Percentiles rank a stretch among this genome's conserved stretches.
phyloP scores from a whole-genome alignment of 2,113 vertebrate genomes.

The Cyanoderma ruficeps region DNA sequence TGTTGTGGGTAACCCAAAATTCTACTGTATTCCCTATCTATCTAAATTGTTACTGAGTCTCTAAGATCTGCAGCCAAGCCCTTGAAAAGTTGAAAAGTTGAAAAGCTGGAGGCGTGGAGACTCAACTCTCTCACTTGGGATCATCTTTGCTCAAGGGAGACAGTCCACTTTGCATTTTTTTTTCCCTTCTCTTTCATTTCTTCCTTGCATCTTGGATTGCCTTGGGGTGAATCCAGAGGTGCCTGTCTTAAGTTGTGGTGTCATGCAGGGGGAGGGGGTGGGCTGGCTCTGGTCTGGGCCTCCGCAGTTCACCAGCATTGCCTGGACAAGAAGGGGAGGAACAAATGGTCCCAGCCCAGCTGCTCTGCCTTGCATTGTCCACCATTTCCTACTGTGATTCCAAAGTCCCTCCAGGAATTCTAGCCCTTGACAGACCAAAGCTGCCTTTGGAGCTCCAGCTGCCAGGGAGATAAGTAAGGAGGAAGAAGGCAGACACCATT shows the following conservation, averaged over 20 bases:
- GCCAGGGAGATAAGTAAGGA: not conserved
- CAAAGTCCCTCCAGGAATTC: not conserved
- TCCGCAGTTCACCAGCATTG: accelerated
- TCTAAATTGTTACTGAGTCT: not conserved
- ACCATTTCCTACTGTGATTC: accelerated
- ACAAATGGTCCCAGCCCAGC: accelerated
- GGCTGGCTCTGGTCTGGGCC: too few species aligned
- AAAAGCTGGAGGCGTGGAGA: not conserved
- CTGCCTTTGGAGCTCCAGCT: not conserved
- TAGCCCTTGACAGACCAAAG: not conserved
- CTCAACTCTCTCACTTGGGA: accelerated
- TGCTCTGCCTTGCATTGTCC: not conserved
- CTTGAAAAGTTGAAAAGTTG: not conserved
- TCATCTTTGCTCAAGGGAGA: not conserved
- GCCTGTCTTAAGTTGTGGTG: too few species aligned
- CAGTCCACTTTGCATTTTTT: accelerated
- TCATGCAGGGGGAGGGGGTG: accelerated
- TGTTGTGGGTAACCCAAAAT: not conserved
- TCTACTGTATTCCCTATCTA: not conserved
- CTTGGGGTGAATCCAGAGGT: not conserved
- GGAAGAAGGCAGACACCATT: not conserved
- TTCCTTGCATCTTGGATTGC: not conserved
- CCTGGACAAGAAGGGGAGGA: accelerated
- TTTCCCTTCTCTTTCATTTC: not conserved
- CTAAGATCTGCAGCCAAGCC: not conserved